Conservation (phyloP, 2,113 vertebrate species). For the Apteryx owenii region DNA sequence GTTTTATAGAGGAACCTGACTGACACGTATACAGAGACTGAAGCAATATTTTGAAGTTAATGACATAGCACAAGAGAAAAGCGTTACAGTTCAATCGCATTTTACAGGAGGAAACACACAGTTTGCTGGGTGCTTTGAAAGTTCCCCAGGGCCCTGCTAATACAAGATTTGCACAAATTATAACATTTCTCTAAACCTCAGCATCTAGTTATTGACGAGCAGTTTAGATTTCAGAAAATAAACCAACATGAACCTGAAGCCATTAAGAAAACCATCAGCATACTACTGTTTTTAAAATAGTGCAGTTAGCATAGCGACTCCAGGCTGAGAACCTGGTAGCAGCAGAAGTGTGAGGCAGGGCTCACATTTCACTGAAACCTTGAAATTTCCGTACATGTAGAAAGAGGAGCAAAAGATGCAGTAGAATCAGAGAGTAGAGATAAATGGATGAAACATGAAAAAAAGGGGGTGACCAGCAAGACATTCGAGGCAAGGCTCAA, state of each 20-base stretch:
- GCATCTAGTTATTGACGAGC: not conserved
- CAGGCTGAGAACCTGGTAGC: not conserved
- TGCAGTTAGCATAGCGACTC: not conserved
- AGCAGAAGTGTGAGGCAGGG: not conserved
- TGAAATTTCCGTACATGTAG: not conserved
- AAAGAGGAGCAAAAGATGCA: not conserved
- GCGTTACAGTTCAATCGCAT: conserved; percentile 18
- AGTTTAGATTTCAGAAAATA: not conserved
- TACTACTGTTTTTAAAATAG: not conserved
- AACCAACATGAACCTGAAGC: not conserved
- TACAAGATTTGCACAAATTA: conserved; percentile 18
- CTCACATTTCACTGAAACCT: not conserved
- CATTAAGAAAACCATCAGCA: not conserved
- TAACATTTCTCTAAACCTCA: conserved; percentile 24
- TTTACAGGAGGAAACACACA: not conserved
- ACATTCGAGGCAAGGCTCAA: not conserved
- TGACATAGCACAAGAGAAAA: conserved; percentile 3
- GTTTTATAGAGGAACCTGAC: not conserved
- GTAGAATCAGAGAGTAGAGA: not conserved
- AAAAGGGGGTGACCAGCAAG: not conserved
- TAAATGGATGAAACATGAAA: not conserved
- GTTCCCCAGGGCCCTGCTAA: conserved; percentile 14
- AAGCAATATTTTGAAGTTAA: conserved; percentile 39
- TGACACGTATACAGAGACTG: not conserved
- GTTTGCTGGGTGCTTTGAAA: conserved; percentile 3